Percentiles rank a stretch among this genome's conserved stretches.
Conservation (phyloP, 2,113 vertebrate genomes). For the Cyphomyrus discorhynchus region DNA sequence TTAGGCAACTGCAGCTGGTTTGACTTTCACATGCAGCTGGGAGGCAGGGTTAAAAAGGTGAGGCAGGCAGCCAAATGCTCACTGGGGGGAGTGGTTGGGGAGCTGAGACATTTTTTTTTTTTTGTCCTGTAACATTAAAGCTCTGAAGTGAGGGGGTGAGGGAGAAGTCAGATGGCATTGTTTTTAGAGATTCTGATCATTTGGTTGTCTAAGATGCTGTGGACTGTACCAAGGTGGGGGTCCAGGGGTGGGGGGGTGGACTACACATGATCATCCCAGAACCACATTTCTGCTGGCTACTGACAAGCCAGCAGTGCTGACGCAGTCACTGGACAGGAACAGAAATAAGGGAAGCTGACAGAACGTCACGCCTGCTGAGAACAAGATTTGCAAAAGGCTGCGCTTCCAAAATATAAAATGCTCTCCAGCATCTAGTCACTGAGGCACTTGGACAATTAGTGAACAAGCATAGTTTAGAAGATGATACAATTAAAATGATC, state of each 20-base stretch:
- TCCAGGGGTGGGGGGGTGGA: conserved; percentile 27
- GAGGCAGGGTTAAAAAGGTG: conserved; percentile 50
- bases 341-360: background rate
- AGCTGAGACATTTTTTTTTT: conserved; percentile 56
- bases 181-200: conserved; percentile 67
- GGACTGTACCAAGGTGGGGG: conserved; percentile 28
- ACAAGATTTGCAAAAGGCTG: background rate
- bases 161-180: conserved; percentile 62
- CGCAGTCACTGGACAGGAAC: conserved; percentile 11
- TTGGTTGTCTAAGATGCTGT: conserved; percentile 60
- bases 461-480: background rate
- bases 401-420: background rate
- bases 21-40: conserved; percentile 23
- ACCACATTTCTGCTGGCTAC: conserved; percentile 48
- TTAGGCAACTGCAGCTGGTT: conserved; percentile 19
- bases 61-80: conserved; percentile 48
- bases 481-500: background rate
- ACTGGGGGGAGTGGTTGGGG: conserved; percentile 20
- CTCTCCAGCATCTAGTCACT: background rate
- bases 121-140: conserved; percentile 49
- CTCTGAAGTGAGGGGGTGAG: conserved; percentile 59
- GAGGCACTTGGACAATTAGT: background rate
- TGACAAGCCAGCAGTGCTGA: conserved; percentile 19
- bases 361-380: background rate
- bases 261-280: conserved; percentile 54